These are phyloP conservation scores for Rynchops niger DNA, from an alignment of 2,113 vertebrate genomes.

Conservation along the genomic window DNA sequence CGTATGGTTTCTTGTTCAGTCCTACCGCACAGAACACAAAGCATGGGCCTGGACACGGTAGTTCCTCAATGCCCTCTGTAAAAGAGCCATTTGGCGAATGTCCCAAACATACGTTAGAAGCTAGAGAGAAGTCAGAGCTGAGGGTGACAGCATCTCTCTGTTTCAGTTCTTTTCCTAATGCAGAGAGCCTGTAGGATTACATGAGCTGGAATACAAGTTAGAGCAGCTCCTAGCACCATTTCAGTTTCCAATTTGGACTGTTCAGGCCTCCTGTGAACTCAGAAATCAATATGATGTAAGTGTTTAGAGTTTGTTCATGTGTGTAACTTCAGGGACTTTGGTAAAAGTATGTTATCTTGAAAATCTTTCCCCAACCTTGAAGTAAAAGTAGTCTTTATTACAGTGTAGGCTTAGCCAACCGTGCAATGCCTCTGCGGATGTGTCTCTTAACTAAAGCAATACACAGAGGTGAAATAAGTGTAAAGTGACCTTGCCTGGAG, in stretches of 20 bases:
- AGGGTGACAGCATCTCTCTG: background rate
- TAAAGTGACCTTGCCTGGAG: background rate
- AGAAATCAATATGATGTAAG: background rate
- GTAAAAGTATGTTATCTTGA: background rate
- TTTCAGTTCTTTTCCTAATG: background rate
- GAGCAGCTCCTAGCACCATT: background rate
- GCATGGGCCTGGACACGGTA: background rate
- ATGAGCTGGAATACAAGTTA: background rate
- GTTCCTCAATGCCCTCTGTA: background rate
- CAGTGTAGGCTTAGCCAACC: background rate
- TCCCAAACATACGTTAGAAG: background rate
- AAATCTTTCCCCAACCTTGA: background rate
- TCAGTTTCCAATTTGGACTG: background rate
- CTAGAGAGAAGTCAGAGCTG: background rate
- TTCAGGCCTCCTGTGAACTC: background rate
- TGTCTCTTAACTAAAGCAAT: background rate
- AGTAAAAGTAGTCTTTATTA: background rate
- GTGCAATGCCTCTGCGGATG: background rate
- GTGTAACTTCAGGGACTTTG: background rate
- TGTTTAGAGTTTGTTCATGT: background rate
- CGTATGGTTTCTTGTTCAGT: background rate
- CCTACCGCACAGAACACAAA: background rate
- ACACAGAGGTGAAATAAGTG: background rate
- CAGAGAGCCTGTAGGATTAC: background rate
- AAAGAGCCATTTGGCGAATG: background rate